Conservation (phyloP, 2,888 invertebrate species). For the Polylopha cassiicola region DNA sequence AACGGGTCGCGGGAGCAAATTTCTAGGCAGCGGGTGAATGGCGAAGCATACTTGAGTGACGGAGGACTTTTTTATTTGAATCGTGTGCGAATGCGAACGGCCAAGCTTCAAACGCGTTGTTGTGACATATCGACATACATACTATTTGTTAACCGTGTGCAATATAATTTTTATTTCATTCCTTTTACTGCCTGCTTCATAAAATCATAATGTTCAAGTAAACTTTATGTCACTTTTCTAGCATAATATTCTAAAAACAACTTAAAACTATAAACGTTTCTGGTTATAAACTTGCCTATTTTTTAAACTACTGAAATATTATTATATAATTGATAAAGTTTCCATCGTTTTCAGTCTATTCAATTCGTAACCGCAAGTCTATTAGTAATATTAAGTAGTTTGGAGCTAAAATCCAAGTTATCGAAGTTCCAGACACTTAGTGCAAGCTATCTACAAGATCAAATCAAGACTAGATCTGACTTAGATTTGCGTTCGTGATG, state of each 20-base stretch:
- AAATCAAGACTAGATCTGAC: constrained; percentile 8
- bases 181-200: too few relatives aligned
- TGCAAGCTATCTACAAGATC: too few relatives aligned
- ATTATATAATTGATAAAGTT: background rate
- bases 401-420: constrained; percentile 9
- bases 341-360: background rate
- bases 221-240: too few relatives aligned
- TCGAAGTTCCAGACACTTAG: constrained; percentile 8
- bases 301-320: too few relatives aligned
- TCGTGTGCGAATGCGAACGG: constrained; percentile 72
- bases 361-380: background rate
- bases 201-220: too few relatives aligned
- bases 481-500: too few relatives aligned
- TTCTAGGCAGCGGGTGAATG: constrained; percentile 71
- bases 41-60: constrained; percentile 77
- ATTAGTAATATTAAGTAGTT: constrained; percentile 5
- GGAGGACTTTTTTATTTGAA: constrained; percentile 77
- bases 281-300: too few relatives aligned
- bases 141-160: constrained; percentile 32
- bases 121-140: constrained; percentile 41
- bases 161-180: constrained; percentile 31
- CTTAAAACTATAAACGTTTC: too few relatives aligned
- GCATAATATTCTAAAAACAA: too few relatives aligned
- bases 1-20: constrained; percentile 51
- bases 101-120: constrained; percentile 40